phyloP scores from a whole-genome alignment of 2,113 vertebrate species.

The Hippocampus abdominalis region DNA sequence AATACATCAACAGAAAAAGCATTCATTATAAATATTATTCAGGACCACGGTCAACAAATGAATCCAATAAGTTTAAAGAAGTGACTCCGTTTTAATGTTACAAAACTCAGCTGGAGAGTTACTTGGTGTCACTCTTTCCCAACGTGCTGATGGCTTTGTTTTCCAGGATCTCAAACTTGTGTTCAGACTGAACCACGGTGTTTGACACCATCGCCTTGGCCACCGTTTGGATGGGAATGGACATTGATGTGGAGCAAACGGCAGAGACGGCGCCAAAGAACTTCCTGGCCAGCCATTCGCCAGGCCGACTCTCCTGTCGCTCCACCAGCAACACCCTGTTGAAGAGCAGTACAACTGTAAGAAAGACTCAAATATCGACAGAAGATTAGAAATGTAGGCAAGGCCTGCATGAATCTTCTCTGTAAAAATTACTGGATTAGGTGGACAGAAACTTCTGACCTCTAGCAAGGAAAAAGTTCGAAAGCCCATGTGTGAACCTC shows the following conservation, averaged over 20 bases:
- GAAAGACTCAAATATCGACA: neutral
- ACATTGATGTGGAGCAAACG: conserved; percentile 57
- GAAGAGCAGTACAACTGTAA: neutral
- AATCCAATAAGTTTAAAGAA: neutral
- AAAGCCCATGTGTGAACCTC: neutral
- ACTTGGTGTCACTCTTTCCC: conserved; percentile 55
- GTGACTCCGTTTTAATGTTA: neutral
- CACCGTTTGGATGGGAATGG: conserved; percentile 66
- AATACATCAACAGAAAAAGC: neutral
- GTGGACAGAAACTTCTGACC: neutral
- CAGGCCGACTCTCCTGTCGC: conserved; percentile 66
- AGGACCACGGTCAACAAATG: neutral
- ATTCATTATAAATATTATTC: neutral
- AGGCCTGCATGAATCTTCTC: neutral
- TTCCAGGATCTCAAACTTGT: conserved; percentile 72
- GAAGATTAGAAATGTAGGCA: neutral
- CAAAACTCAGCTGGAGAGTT: neutral
- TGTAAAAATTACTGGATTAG: neutral
- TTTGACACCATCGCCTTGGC: conserved; percentile 71
- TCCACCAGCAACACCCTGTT: conserved; percentile 74
- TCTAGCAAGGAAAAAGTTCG: neutral
- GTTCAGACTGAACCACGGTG: conserved; percentile 58
- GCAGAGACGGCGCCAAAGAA: conserved; percentile 51
- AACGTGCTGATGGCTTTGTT: conserved; percentile 72
- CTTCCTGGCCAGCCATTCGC: conserved; percentile 73